Percentiles rank a stretch among this genome's conserved stretches.
These are phyloP conservation scores for Lophura nycthemera DNA, from an alignment of 2,113 vertebrate species.

Conservation along the genomic window DNA sequence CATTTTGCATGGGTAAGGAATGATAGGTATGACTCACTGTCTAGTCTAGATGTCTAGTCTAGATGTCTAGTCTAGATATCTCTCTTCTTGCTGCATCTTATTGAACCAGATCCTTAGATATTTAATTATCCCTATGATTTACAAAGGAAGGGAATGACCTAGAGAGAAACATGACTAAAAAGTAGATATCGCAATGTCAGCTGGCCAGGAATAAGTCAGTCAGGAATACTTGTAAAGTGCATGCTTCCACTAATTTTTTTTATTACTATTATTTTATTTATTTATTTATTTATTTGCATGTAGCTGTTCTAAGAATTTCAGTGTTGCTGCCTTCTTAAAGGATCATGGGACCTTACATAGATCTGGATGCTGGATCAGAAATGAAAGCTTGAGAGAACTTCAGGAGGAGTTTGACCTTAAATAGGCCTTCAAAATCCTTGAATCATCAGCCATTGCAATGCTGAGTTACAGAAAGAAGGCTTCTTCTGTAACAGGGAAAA, in stretches of 20 bases:
- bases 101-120: background rate
- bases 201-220: background rate
- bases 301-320: background rate
- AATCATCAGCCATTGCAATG: background rate
- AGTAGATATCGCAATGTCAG: background rate
- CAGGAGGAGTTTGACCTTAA: background rate
- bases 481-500: background rate
- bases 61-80: background rate
- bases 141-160: background rate
- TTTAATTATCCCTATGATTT: background rate
- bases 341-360: accelerated
- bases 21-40: background rate
- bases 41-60: background rate
- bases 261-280: too few species aligned
- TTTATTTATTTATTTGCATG: background rate
- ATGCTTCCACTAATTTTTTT: too few species aligned
- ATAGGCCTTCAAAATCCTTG: background rate
- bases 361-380: background rate
- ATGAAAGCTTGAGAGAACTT: background rate
- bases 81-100: background rate
- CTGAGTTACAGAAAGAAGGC: background rate
- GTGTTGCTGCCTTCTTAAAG: background rate
- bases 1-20: background rate
- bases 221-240: background rate
- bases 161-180: background rate